Base-by-base conservation (phyloP, 2,888 invertebrate species). In the Lasioglossum leucozonium region DNA sequence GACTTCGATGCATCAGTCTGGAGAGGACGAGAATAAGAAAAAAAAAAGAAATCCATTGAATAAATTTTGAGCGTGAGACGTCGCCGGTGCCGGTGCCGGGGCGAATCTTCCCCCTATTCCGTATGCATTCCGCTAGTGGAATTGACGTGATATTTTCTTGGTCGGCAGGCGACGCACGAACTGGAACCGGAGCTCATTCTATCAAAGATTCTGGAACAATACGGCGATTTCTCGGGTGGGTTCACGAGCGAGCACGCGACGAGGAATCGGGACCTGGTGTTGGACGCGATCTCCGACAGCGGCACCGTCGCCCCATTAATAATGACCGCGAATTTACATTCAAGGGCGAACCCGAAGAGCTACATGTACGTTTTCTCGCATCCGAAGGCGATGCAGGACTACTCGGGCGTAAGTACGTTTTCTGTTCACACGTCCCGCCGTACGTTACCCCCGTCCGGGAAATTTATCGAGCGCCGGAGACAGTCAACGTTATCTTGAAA, bases 351-450 rank as follows among this genome's bases (percentile, higher is more conserved):
- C 95, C 96, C 96, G 0, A 97, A 97, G 93, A 97, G 97, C 79
- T 98, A 97, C 95, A 98, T 98, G 96, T 98, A 98, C 93, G 98
- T 98, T 42, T 98, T 98, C 92, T 97, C 97, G 8, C 98, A 99
- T 94, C 97, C 97, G 90, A 98, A 98, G 82, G 96, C 97, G 87
- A 97, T 97, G 91, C 97, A 97, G 85, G 97, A 98, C 87, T 97
- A 97, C 94, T 97, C 97, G 72, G 96, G 96, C 92, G 98, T 98
- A 95, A 97, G 97, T 96, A 85, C 84, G 80, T 82, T 85, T 44
- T 74, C 87, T 76, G 78, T 86, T 80, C 69, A 58, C 67, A 62
- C 74, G 69, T 77, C 37, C 47, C 40, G 16, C 37, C 69, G 67
- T 77, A 67, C 69, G 44, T 77, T 71, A 55, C 30, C 16, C 16